Evolutionary conservation across 2,888 invertebrate genomes (phyloP).

Genomic region (Clanis bilineata): DNA sequence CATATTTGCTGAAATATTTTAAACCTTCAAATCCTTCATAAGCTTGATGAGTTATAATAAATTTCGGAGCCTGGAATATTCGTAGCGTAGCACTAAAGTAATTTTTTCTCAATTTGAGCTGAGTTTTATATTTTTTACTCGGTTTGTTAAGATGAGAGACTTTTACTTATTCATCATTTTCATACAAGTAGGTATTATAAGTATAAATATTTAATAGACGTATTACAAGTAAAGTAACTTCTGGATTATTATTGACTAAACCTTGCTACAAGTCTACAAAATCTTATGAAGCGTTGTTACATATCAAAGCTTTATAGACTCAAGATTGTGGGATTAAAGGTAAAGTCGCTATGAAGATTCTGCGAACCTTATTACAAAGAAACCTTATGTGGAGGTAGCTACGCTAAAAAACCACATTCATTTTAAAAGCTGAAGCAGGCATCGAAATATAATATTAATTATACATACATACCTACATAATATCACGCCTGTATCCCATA

Average conservation of each 20-base stretch:
- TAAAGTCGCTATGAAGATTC: too few relatives aligned
- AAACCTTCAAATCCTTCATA: not conserved
- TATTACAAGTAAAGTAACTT: not conserved
- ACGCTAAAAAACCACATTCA: too few relatives aligned
- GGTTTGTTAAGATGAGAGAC: not conserved
- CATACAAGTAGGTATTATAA: not conserved
- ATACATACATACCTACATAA: too few relatives aligned
- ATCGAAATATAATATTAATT: too few relatives aligned
- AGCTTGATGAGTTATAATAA: not conserved
- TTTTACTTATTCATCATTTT: not conserved
- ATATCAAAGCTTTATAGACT: too few relatives aligned
- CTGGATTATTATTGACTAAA: not conserved
- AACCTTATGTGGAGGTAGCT: too few relatives aligned
- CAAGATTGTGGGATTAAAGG: too few relatives aligned
- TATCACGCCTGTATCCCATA: too few relatives aligned
- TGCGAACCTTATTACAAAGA: too few relatives aligned
- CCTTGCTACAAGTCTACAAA: too few relatives aligned
- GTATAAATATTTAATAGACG: not conserved
- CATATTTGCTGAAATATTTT: not conserved
- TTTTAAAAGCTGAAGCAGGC: too few relatives aligned
- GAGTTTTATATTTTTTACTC: not conserved
- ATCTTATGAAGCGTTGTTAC: too few relatives aligned
- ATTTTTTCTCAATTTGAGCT: not conserved
- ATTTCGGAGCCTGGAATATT: not conserved
- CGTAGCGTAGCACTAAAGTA: not conserved